These are phyloP conservation scores for Rhimphoctona megacephalus DNA, from an alignment of 2,888 invertebrate genomes.

Conservation along the genomic window DNA sequence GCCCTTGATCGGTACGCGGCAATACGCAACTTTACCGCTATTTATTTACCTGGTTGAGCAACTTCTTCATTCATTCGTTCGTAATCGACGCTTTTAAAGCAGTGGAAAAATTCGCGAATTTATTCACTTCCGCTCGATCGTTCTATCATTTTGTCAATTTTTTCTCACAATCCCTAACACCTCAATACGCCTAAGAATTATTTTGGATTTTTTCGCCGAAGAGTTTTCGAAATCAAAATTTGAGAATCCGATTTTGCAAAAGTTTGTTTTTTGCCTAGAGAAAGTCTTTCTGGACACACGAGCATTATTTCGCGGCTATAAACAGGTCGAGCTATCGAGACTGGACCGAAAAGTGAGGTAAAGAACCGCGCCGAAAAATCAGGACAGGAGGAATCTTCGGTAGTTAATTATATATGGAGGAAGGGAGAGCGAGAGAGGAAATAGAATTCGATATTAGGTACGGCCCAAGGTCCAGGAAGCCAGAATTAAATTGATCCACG, in stretches of 20 bases:
- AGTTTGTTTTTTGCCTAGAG: background rate
- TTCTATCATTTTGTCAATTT: background rate
- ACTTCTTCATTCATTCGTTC: conserved; percentile 3
- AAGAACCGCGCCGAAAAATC: conserved; percentile 64
- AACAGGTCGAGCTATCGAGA: conserved; percentile 40
- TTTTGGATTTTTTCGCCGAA: background rate
- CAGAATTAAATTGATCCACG: conserved; percentile 63
- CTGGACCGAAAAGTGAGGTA: conserved; percentile 46
- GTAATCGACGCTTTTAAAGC: background rate
- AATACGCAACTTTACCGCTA: conserved; percentile 31
- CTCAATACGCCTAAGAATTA: background rate
- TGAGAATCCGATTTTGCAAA: background rate
- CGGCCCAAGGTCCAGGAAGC: conserved; percentile 69
- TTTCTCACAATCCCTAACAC: background rate
- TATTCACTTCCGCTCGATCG: background rate
- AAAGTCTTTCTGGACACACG: background rate
- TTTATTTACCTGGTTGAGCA: conserved; percentile 21
- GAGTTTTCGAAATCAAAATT: background rate
- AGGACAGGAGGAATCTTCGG: conserved; percentile 38
- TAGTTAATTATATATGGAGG: conserved; percentile 37
- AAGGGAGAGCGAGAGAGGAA: conserved; percentile 25
- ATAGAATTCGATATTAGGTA: conserved; percentile 29
- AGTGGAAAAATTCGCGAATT: background rate
- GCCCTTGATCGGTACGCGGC: conserved; percentile 70
- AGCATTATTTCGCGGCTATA: background rate